Evolutionary conservation across 1,140 invertebrate genomes (phyloP).

Genomic region (Choristoneura fumiferana): DNA sequence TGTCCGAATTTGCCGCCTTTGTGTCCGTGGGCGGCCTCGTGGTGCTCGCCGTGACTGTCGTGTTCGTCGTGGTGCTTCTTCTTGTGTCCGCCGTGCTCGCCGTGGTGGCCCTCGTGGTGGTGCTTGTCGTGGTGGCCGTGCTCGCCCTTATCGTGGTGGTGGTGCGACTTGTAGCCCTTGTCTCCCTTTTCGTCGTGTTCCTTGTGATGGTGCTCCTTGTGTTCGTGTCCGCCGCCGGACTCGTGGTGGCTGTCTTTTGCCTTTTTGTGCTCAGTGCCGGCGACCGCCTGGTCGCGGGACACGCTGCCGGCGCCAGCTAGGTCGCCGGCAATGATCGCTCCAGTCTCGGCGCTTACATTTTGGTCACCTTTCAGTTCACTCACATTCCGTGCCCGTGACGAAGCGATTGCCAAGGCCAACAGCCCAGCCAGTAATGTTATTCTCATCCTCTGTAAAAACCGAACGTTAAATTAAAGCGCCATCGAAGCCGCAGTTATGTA

Average conservation of each 20-base stretch:
- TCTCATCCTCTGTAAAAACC: conserved; percentile 61
- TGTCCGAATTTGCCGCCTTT: conserved; percentile 86
- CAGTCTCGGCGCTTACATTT: conserved; percentile 19
- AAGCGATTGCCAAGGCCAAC: conserved; percentile 41
- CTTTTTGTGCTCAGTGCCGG: conserved; percentile 77
- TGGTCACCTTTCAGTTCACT: conserved; percentile 41
- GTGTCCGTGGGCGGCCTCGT: conserved; percentile 86
- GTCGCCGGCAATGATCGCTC: conserved; percentile 24
- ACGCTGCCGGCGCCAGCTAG: conserved; percentile 27
- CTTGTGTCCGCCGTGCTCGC: conserved; percentile 86
- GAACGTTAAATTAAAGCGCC: conserved; percentile 14
- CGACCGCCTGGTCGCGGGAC: conserved; percentile 62
- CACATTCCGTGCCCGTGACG: conserved; percentile 50
- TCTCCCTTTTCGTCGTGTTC: conserved; percentile 83
- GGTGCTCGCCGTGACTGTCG: conserved; percentile 83
- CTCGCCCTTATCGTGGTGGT: conserved; percentile 84
- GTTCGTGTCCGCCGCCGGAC: conserved; percentile 82
- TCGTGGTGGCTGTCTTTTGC: conserved; percentile 76
- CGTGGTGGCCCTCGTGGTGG: conserved; percentile 84
- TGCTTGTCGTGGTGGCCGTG: conserved; percentile 86
- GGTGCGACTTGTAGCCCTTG: conserved; percentile 83
- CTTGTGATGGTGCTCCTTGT: conserved; percentile 81
- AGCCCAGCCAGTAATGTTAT: conserved; percentile 49
- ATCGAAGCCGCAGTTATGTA: conserved; percentile 1
- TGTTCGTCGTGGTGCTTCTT: conserved; percentile 87